A percentile compares a stretch with the other conserved stretches of the same genome.
These are phyloP conservation scores for Aricia agestis DNA, from an alignment of 1,140 invertebrate genomes.

Conservation along the genomic window DNA sequence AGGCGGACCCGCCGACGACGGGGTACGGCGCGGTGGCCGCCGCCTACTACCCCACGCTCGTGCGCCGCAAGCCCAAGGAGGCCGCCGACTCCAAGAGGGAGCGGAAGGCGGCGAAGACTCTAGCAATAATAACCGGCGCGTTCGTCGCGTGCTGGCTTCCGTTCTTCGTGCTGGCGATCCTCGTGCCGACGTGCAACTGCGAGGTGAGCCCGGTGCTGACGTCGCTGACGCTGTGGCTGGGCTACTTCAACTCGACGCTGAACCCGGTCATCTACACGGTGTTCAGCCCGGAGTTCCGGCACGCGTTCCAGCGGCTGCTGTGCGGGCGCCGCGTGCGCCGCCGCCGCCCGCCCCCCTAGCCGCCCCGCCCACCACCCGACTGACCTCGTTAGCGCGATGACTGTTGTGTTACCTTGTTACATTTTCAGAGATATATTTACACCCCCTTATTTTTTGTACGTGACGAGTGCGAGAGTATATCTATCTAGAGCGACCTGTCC, in stretches of 20 bases:
- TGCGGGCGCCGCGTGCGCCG: constrained; percentile 78
- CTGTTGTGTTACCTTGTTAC: constrained; percentile 70
- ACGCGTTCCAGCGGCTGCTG: constrained; percentile 89
- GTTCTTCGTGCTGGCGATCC: constrained; percentile 92
- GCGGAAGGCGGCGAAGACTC: constrained; percentile 92
- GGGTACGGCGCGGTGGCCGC: constrained; percentile 75
- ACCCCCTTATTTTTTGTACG: constrained; percentile 74
- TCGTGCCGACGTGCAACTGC: constrained; percentile 84
- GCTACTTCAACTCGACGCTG: constrained; percentile 92
- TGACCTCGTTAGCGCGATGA: constrained; percentile 64
- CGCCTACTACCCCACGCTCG: constrained; percentile 69
- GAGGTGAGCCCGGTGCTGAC: constrained; percentile 78
- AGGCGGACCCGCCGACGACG: constrained; percentile 80
- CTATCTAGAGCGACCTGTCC: constrained; percentile 48
- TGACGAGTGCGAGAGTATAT: constrained; percentile 64
- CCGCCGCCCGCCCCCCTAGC: constrained; percentile 62
- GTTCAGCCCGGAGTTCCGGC: constrained; percentile 91
- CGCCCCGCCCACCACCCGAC: constrained; percentile 42
- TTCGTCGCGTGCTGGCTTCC: constrained; percentile 94
- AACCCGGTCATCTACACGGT: constrained; percentile 94
- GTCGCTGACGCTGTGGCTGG: constrained; percentile 87
- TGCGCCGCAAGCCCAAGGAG: constrained; percentile 79
- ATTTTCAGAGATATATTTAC: constrained; percentile 77
- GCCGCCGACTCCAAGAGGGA: constrained; percentile 89
- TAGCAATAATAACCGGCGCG: constrained; percentile 93